phyloP scores from a whole-genome alignment of 2,113 vertebrate genomes.

The Myiozetetes cayanensis region DNA sequence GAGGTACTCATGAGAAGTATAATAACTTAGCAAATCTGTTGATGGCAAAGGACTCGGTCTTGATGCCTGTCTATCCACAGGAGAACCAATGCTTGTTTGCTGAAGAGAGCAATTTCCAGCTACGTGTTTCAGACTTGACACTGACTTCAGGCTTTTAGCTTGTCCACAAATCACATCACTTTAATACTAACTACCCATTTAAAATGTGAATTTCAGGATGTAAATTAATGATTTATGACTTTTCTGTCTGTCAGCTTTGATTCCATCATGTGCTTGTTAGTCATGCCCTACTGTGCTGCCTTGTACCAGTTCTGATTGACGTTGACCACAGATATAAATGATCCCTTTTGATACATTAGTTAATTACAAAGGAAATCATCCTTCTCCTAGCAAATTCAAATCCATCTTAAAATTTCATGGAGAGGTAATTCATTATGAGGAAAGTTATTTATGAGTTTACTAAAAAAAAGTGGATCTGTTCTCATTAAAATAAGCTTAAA shows the following conservation, averaged over 20 bases:
- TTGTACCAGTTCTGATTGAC: conserved; percentile 11
- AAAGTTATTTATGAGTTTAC: conserved; percentile 62
- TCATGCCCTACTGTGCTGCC: background rate
- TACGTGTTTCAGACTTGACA: background rate
- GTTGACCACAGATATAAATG: conserved; percentile 42
- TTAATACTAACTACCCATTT: conserved; percentile 22
- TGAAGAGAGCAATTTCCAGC: background rate
- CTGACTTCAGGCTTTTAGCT: background rate
- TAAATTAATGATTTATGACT: conserved; percentile 22
- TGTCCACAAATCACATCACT: background rate
- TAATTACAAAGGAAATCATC: conserved; percentile 54
- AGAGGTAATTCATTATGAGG: conserved; percentile 35
- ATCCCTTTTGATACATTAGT: conserved; percentile 50
- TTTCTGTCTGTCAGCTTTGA: conserved; percentile 37
- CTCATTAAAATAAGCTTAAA: conserved; percentile 54
- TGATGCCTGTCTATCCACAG: background rate
- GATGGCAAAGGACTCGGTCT: background rate
- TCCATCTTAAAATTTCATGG: conserved; percentile 53
- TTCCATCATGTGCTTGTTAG: conserved; percentile 46
- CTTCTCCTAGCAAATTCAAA: conserved; percentile 46
- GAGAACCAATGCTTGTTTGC: background rate
- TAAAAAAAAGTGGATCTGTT: conserved; percentile 7
- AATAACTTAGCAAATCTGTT: background rate
- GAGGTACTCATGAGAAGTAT: background rate
- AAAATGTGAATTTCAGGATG: conserved; percentile 32